Percentiles rank a stretch among this genome's conserved stretches.
These are phyloP conservation scores for Epizoanthus illoricatus DNA, from an alignment of 92 coral and sea anemone species.

Conservation along the genomic window DNA sequence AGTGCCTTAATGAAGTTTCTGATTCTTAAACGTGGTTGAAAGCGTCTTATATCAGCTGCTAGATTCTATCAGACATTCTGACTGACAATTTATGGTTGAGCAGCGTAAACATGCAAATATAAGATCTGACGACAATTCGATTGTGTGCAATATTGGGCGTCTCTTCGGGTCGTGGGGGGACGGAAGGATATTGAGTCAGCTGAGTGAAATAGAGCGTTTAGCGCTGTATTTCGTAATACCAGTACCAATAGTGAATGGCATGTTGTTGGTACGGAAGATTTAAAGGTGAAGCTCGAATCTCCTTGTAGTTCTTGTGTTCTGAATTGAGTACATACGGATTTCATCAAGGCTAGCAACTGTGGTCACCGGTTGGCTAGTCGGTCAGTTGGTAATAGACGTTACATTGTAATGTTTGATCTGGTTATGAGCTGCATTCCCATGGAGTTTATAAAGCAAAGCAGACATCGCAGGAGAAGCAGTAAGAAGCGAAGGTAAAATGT, in stretches of 20 bases:
- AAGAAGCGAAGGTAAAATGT: conserved; percentile 30
- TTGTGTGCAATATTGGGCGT: conserved; percentile 5
- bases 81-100: too few relatives aligned
- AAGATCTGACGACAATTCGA: neutral
- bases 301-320: neutral
- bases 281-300: neutral
- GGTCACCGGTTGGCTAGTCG: neutral
- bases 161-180: neutral
- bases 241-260: neutral
- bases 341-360: neutral
- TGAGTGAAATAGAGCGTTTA: too few relatives aligned
- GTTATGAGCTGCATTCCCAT: conserved; percentile 33
- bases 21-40: too few relatives aligned
- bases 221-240: neutral
- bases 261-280: neutral
- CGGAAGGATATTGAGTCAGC: too few relatives aligned
- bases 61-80: too few relatives aligned
- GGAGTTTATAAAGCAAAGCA: conserved; percentile 29
- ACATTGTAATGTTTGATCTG: conserved; percentile 1
- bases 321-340: neutral
- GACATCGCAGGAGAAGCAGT: conserved; percentile 33
- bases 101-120: neutral
- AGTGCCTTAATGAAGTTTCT: neutral
- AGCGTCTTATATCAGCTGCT: too few relatives aligned
- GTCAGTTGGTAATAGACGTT: neutral